These are phyloP conservation scores for Athalia cordata DNA, from an alignment of 2,888 invertebrate species.

Conservation along the genomic window DNA sequence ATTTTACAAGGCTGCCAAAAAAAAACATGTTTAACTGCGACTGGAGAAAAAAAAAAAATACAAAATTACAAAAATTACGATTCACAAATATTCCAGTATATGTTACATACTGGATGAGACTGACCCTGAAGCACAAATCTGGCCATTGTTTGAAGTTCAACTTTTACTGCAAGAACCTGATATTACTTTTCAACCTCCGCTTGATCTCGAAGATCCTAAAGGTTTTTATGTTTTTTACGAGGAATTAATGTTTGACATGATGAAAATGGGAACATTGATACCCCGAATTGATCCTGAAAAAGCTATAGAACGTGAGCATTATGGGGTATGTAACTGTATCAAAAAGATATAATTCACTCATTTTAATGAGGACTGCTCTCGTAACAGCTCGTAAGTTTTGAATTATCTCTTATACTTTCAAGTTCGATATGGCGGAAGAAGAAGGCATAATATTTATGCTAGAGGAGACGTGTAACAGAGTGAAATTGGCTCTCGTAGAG, in stretches of 20 bases:
- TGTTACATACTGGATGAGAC: slow-evolving; percentile 79
- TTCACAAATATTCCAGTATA: slow-evolving; percentile 71
- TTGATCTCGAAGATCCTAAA: slow-evolving; percentile 80
- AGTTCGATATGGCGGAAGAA: slow-evolving; percentile 66
- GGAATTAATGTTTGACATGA: slow-evolving; percentile 85
- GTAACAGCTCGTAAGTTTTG: not conserved
- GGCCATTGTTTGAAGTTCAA: slow-evolving; percentile 86
- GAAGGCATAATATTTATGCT: slow-evolving; percentile 66
- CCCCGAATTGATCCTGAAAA: slow-evolving; percentile 75
- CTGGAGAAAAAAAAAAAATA: no score
- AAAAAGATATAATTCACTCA: no score
- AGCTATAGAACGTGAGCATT: slow-evolving; percentile 59
- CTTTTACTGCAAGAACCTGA: slow-evolving; percentile 84
- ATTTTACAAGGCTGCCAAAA: not conserved
- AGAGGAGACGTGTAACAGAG: slow-evolving; percentile 66
- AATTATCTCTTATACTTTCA: slow-evolving; percentile 25
- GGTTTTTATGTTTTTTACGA: slow-evolving; percentile 83
- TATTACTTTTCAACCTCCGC: slow-evolving; percentile 84
- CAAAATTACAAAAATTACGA: no score
- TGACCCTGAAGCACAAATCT: slow-evolving; percentile 75
- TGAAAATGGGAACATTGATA: slow-evolving; percentile 83
- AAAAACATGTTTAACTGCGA: no score
- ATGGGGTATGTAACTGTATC: slow-evolving; percentile 66
- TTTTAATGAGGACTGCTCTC: slow-evolving; percentile 60
- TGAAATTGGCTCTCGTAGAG: slow-evolving; percentile 60